Base-by-base conservation (phyloP, 64 coral and sea anemone species). In the Montipora capricornis region DNA sequence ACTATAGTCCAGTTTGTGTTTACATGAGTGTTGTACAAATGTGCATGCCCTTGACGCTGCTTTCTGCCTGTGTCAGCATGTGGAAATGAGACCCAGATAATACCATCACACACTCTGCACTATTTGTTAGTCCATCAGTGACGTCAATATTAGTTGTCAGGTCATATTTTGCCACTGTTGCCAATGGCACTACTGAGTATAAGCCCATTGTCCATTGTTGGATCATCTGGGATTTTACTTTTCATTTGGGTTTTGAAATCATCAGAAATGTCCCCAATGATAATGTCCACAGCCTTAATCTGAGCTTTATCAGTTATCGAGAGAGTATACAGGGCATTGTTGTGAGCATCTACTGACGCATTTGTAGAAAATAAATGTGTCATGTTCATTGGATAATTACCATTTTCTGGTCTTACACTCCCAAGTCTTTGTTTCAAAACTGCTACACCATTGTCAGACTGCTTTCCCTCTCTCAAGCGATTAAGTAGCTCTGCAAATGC, bases 351-450 rank as follows among this genome's bases (percentile, higher is more conserved):
- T 88, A 93, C 92, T 20, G 83, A 49, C 17, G 74, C 84, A 93
- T 93, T 93, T 37, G 83, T 93, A n/a, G 76, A 55, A 47, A 70
- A 93, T 7, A 93, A 20, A 88, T 93, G 92, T 47, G 92, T 93
- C 3, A 62, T 88, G 80, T 71, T 29, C 17, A 26, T 93, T 5
- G 75, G 83, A 73, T 80, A 80, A 78, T 53, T 71, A 70, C 74
- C 45, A 92, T 64, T 15, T 64, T 64, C 10, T 11, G 60, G 60
- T 64, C 60, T 64, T 64, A 14, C 10, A 15, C 60, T 11, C 14
- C 17, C 10, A 64, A 64, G 8, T 64, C 60, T 19, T 64, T 15
- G 60, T 15, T 64, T 64, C 52, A 55, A 55, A 55, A 55, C 52
- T 55, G 52, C 52, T 3, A 3, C 9, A 55, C 0, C 52, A 55